Evolutionary conservation across 2,888 invertebrate genomes (phyloP).

Genomic region (Mesorhabditis spiculigera): DNA sequence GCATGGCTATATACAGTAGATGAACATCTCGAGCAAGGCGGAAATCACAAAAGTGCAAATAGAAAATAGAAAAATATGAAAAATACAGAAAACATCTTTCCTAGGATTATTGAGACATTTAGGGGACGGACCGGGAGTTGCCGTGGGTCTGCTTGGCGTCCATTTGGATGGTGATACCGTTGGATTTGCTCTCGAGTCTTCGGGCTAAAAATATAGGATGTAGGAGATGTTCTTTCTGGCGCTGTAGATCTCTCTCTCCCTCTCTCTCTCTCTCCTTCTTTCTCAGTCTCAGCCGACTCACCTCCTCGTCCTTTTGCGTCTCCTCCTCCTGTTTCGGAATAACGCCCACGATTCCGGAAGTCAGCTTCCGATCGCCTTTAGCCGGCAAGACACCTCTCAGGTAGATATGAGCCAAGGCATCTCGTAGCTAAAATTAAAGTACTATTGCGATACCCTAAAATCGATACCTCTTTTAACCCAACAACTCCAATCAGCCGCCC

Average conservation of each 20-base stretch:
- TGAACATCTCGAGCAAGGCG: too few relatives aligned
- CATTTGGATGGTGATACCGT: background rate
- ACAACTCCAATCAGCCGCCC: conserved; percentile 44
- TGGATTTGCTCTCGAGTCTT: background rate
- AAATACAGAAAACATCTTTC: too few relatives aligned
- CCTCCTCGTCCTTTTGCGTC: background rate
- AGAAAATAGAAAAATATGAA: too few relatives aligned
- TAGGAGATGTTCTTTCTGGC: background rate
- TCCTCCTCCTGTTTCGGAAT: conserved; percentile 3
- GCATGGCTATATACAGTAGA: too few relatives aligned
- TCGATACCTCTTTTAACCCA: conserved; percentile 36
- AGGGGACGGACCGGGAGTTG: background rate
- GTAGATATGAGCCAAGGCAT: conserved; percentile 40
- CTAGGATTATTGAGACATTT: background rate
- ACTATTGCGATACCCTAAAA: background rate
- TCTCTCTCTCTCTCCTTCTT: conserved; percentile 7
- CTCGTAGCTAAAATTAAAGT: conserved; percentile 29
- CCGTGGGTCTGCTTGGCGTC: background rate
- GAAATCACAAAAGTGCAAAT: too few relatives aligned
- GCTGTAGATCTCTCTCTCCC: conserved; percentile 2
- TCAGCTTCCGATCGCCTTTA: conserved; percentile 28
- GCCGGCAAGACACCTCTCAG: conserved; percentile 34
- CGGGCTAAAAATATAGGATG: background rate
- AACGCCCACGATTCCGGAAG: conserved; percentile 15
- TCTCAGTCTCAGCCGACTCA: background rate